Percentiles rank a stretch among this genome's conserved stretches.
These are phyloP conservation scores for Petrocephalus microphthalmus DNA, from an alignment of 2,113 vertebrate genomes.

Conservation along the genomic window DNA sequence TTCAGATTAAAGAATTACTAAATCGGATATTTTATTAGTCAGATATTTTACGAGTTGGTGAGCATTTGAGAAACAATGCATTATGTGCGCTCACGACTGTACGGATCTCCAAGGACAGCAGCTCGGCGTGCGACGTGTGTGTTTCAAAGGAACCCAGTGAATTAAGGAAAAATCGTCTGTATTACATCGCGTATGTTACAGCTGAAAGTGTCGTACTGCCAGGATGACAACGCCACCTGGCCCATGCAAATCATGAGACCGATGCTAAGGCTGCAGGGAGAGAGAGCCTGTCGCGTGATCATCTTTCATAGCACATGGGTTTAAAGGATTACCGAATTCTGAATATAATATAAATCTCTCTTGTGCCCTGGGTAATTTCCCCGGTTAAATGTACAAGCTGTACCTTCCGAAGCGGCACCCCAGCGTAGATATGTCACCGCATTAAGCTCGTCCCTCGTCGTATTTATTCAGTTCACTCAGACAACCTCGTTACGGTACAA, in stretches of 20 bases:
- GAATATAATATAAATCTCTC: neutral
- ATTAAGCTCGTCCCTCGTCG: neutral
- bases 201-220: neutral
- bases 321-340: constrained; percentile 8
- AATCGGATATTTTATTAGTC: neutral
- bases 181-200: neutral
- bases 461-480: constrained; percentile 4
- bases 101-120: neutral
- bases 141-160: neutral
- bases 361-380: neutral
- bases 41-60: neutral
- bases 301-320: constrained; percentile 13
- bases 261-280: constrained; percentile 37
- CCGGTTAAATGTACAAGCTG: neutral
- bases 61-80: neutral
- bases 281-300: constrained; percentile 32
- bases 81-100: neutral
- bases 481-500: constrained; percentile 28
- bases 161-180: neutral
- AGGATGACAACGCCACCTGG: constrained; percentile 46
- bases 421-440: neutral
- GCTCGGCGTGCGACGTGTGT: neutral
- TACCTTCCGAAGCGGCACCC: neutral
- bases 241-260: constrained; percentile 19
- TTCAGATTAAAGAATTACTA: neutral